Evolutionary conservation across 2,888 invertebrate species (phyloP).

Genomic region (Apotomis turbidana): DNA sequence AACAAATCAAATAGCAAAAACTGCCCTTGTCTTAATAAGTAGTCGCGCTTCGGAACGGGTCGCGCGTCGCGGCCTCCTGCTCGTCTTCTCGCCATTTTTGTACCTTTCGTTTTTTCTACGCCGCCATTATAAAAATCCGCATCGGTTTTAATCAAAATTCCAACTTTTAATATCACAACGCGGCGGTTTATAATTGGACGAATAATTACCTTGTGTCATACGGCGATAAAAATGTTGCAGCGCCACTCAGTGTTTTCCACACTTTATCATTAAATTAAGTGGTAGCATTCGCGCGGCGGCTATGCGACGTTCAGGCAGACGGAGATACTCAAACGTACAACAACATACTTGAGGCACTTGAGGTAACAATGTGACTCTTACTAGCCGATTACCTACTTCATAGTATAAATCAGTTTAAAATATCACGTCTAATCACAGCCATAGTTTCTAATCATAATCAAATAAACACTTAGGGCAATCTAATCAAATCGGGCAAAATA

Average conservation of each 20-base stretch:
- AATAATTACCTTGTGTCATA: constrained; percentile 72
- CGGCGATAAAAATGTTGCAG: constrained; percentile 61
- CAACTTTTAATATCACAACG: constrained; percentile 72
- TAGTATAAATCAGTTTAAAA: neutral
- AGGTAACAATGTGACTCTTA: neutral
- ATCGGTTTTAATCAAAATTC: constrained; percentile 79
- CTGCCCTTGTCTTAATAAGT: constrained; percentile 82
- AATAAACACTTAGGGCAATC: no score
- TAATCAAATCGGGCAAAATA: neutral
- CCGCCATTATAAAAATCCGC: constrained; percentile 75
- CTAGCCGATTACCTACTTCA: neutral
- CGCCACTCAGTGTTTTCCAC: constrained; percentile 52
- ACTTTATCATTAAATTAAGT: constrained; percentile 58
- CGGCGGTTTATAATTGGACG: constrained; percentile 70
- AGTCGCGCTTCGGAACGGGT: constrained; percentile 73
- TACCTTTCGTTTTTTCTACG: constrained; percentile 70
- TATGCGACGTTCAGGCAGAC: constrained; percentile 17
- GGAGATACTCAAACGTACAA: neutral
- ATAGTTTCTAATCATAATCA: no score
- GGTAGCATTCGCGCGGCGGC: constrained; percentile 40
- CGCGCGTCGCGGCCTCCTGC: constrained; percentile 61
- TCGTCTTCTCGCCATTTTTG: constrained; percentile 75
- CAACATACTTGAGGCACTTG: neutral
- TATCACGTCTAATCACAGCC: no score
- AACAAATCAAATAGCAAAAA: constrained; percentile 83